A percentile compares a stretch with the other conserved stretches of the same genome.
Evolutionary conservation across 1,140 invertebrate genomes (phyloP).

Genomic region (Drosophila athabasca): DNA sequence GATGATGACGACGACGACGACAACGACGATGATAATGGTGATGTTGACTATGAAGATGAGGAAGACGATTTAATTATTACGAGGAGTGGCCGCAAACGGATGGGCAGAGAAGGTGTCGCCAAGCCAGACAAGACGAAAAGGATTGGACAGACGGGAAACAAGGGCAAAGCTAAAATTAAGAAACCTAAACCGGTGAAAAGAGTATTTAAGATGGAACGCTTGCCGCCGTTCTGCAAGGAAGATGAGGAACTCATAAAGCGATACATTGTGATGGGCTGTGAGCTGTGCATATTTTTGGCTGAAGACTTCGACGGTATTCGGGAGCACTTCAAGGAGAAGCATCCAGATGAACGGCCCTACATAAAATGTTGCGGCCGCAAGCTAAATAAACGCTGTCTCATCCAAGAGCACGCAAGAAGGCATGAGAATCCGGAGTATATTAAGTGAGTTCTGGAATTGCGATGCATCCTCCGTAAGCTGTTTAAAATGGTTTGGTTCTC

Average conservation of each 20-base stretch:
- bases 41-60: conserved; percentile 13
- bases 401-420: conserved; percentile 71
- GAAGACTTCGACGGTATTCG: conserved; percentile 69
- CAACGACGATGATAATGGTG: conserved; percentile 25
- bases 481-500: neutral
- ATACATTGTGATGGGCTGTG: conserved; percentile 78
- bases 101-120: conserved; percentile 25
- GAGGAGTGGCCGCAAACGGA: conserved; percentile 61
- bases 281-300: conserved; percentile 73
- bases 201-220: conserved; percentile 59
- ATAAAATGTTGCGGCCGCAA: conserved; percentile 75
- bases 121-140: conserved; percentile 42
- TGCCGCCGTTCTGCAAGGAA: conserved; percentile 68
- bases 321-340: conserved; percentile 71
- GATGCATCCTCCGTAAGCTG: too few species aligned
- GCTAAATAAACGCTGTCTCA: conserved; percentile 66
- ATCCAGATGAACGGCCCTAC: conserved; percentile 61
- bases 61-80: conserved; percentile 66
- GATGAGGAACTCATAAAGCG: conserved; percentile 76
- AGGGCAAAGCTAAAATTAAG: conserved; percentile 19
- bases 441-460: conserved; percentile 41
- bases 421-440: conserved; percentile 80
- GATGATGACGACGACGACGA: conserved; percentile 38
- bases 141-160: conserved; percentile 21
- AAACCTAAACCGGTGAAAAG: conserved; percentile 52